These are phyloP conservation scores for Resseliella maxima DNA, from an alignment of 2,888 invertebrate genomes.

Conservation along the genomic window DNA sequence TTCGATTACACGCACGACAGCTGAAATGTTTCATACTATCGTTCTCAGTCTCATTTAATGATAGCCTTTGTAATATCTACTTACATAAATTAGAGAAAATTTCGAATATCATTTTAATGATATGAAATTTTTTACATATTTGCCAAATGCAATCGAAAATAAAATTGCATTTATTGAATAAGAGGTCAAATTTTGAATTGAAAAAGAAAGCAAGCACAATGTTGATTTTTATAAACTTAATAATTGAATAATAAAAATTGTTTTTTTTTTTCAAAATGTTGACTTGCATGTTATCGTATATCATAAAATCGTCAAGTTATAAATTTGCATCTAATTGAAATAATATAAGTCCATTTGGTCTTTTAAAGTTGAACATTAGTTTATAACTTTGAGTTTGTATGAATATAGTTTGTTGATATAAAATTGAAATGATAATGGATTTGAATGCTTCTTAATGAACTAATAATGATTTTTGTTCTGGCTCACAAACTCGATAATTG, in stretches of 20 bases:
- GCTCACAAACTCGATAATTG: conserved; percentile 24
- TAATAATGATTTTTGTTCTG: conserved; percentile 20
- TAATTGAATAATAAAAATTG: too few species aligned
- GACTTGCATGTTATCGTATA: neutral
- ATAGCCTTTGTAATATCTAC: neutral
- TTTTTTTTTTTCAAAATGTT: too few species aligned
- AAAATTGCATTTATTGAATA: too few species aligned
- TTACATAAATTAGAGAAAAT: too few species aligned
- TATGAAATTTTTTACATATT: too few species aligned
- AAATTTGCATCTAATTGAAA: conserved; percentile 14
- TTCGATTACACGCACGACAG: neutral
- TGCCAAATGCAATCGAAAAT: too few species aligned
- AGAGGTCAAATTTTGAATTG: too few species aligned
- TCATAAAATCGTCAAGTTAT: neutral
- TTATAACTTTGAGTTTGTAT: too few species aligned
- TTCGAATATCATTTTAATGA: too few species aligned
- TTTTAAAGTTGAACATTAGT: neutral
- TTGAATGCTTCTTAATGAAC: neutral
- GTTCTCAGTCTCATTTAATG: neutral
- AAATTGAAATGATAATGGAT: neutral
- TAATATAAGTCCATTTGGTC: neutral
- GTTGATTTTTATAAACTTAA: too few species aligned
- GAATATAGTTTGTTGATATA: neutral
- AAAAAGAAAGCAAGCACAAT: too few species aligned
- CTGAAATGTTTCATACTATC: neutral